These are phyloP conservation scores for Rhinoptilus africanus DNA, from an alignment of 2,113 vertebrate species.

Conservation along the genomic window DNA sequence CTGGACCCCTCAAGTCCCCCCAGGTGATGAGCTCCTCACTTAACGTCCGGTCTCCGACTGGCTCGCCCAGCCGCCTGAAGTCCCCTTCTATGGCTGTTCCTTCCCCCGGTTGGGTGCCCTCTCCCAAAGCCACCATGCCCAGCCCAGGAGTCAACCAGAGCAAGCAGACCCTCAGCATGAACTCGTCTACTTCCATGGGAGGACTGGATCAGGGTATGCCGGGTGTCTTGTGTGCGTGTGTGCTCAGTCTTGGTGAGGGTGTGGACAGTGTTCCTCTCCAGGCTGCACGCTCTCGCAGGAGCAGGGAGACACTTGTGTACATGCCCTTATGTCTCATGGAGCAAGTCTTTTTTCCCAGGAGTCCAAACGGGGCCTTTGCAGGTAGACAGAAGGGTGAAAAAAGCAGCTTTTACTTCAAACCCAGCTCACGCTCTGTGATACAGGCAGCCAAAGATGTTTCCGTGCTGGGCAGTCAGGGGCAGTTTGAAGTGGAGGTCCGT, in stretches of 20 bases:
- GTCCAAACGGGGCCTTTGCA: not conserved
- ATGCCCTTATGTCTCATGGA: not conserved
- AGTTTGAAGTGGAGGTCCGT: not conserved
- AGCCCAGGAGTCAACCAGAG: conserved; percentile 85
- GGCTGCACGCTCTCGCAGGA: rapidly evolving
- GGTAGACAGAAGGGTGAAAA: not conserved
- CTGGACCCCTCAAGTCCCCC: conserved; percentile 87
- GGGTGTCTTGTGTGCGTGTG: not conserved
- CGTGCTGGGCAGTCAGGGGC: not conserved
- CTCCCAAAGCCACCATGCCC: conserved; percentile 88
- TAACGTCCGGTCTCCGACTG: conserved; percentile 86
- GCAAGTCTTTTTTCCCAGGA: not conserved
- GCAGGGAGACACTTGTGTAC: rapidly evolving
- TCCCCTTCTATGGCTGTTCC: conserved; percentile 89
- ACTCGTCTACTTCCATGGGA: conserved; percentile 67
- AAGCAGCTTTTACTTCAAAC: not conserved
- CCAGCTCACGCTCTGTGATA: rapidly evolving
- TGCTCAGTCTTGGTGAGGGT: not conserved
- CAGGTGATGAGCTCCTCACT: conserved; percentile 88
- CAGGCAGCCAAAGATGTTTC: not conserved
- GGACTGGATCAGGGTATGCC: conserved; percentile 75
- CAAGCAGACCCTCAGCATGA: conserved; percentile 75
- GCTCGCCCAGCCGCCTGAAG: conserved; percentile 88
- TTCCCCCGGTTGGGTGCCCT: conserved; percentile 91
- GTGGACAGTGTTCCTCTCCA: not conserved